Evolutionary conservation across 2,797 vertebrate genomes (phyloP), one percentile per base, ranked within the genome.

Genomic region (Molossus alvarezi): DNA sequence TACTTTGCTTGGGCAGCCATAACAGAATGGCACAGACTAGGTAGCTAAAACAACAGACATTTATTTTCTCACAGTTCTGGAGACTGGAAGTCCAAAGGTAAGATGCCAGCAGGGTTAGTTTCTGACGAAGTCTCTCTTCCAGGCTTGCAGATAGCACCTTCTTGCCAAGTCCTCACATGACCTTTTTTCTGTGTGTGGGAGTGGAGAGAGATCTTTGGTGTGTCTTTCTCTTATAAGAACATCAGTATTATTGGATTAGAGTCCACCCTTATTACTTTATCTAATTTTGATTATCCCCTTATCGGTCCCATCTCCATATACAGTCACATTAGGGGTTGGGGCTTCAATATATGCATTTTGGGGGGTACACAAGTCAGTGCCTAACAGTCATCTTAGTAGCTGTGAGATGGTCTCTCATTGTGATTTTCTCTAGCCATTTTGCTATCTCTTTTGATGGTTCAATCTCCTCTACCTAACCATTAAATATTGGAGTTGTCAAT

Each of bases 211-310:
- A 33, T 41, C 48, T 67, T 27, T 67, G 67, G 20, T 55, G 20
- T 87, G 55, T 71, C 83, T 92, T 87, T 53, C 62, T 71, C 29
- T 79, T 93, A 72, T 53, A 72, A 93, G 65, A 48, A 72, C n/a
- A 79, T 62, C 25, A 93, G 37, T 48, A 55, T 75, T 71, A 37
- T 57, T 33, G 21, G 64, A 23, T 79, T 69, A 92, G 17, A 33
- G 41, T 17, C 10, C 7, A 80, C n/a, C 9, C 25, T 80, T 55
- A 72, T 55, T 48, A 69, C 27, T 55, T 87, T 65, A 45, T 62
- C 53, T 72, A 93, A 81, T 33, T 62, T 79, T 15, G 79, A 5
- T 72, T 62, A 64, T 8, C 25, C 53, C 33, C 57, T 72, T 81
- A 53, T 62, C 29, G 64, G 18, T 18, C 65, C 76, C 41, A 41